Evolutionary conservation across 2,113 vertebrate genomes (phyloP), one percentile per base, ranked within the genome.

Genomic region (Calyptomena viridis): DNA sequence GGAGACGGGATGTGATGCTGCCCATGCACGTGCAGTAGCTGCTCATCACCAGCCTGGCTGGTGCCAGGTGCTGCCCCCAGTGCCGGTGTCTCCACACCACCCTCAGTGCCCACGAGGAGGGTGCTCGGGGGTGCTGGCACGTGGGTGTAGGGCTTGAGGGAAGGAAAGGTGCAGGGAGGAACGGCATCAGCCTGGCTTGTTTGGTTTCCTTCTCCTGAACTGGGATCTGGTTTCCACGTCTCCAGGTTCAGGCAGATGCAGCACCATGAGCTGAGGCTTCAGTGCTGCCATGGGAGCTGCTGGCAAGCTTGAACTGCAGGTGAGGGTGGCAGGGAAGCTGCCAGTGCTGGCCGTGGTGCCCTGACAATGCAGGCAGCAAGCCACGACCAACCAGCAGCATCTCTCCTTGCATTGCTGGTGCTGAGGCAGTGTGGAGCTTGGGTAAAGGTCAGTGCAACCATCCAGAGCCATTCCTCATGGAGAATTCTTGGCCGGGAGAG

Each of bases 361-460:
- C 56, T 1, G 15, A 22, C 30, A 5, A 77, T 13, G 60, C 55
- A 4, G 59, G 2, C 79, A 67, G 81, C 58, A 15, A 83, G 58
- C 87, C 67, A 42, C 0, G 15, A 16, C 73, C 7, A 2, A 80
- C 44, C 72, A 40, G 87, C 89, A 89, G 77, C 73, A 24, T 50
- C 77, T 91, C 87, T 93, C 84, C 81, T 96, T 92, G 84, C 91
- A 89, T 87, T 94, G 91, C 96, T 95, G 95, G 93, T 96, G 84
- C 95, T 91, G 93, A 95, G 93, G 91, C 95, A 91, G 91, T 89
- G 93, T 84, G 73, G 80, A 96, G 84, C 84, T 91, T 84, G 93
- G 84, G 72, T 94, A n/a, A 62, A 89, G 50, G 73, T 93, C 77
- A 37, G 33, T 31, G 68, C 73, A 91, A 55, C 81, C 80, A 66